Evolutionary conservation across 1,140 invertebrate species (phyloP), one percentile per base, ranked within the genome.

Genomic region (Brachionus sp.): DNA sequence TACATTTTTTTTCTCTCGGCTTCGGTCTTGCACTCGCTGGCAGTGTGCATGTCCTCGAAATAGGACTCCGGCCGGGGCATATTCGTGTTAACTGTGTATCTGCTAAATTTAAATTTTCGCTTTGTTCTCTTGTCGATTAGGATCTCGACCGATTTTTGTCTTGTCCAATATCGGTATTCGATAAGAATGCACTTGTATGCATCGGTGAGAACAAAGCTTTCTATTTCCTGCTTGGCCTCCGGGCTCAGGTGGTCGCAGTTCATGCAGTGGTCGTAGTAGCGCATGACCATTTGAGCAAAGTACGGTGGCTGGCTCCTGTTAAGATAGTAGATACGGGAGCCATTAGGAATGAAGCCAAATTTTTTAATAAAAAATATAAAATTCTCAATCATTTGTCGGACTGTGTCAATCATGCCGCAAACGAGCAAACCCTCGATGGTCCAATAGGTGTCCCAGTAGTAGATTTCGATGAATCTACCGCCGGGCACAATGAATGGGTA

Each of bases 381-480:
- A 73, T 88, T 88, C 13, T 68, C 42, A 29, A 84, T 62, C 93
- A 96, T 95, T 3, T 93, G 93, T 75, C 88, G 91, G 0, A 93
- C 94, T 0, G 95, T 96, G 25, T 91, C 85, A 1, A 87, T 86
- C 94, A 96, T 96, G 86, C 94, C 93, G 0, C 93, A 95, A 3
- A 93, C 87, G 0, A 97, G 87, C 0, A 96, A 89, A 0, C 95
- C 95, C 84, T 93, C 92, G 53, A 96, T 90, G 42, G 96, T 95
- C 95, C 95, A 97, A 87, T 95, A 97, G 0, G 94, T 94, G 86
- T 97, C 95, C 95, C 95, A 97, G 87, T 97, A 97, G 87, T 96
- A 97, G 86, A 96, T 87, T 13, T 95, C 92, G 53, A 90, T 86
- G 87, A 97, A 98, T 73, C 95, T 89, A 5, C 95, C 95, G 37